Conservation (phyloP, 2,113 vertebrate species). For the Mohoua ochrocephala region DNA sequence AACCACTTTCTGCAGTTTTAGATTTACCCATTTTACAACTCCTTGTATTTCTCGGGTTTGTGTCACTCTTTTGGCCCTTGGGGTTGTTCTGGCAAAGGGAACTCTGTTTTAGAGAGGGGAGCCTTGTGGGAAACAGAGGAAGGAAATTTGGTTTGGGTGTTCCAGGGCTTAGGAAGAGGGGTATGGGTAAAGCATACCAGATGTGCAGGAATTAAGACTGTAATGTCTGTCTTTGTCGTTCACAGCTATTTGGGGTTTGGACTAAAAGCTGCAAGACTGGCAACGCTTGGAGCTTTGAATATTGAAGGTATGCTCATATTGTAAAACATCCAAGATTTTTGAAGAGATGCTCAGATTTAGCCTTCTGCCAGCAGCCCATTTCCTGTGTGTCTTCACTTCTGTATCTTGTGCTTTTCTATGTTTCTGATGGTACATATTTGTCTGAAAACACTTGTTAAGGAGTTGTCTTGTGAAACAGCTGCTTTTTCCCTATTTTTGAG, state of each 20-base stretch:
- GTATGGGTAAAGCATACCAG: neutral
- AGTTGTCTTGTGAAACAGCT: neutral
- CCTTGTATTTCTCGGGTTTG: neutral
- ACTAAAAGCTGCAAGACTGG: conserved; percentile 87
- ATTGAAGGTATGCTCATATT: conserved; percentile 77
- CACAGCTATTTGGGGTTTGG: conserved; percentile 94
- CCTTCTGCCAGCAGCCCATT: neutral
- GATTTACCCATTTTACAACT: neutral
- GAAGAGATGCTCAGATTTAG: neutral
- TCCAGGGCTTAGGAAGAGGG: neutral
- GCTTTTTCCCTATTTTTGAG: neutral
- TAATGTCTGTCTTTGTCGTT: neutral
- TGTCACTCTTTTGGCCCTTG: neutral
- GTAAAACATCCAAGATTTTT: neutral
- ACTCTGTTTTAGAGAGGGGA: neutral
- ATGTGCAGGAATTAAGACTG: neutral
- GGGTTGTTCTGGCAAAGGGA: neutral
- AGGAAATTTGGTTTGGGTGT: neutral
- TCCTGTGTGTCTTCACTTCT: neutral
- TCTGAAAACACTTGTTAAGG: neutral
- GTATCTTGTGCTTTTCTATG: neutral
- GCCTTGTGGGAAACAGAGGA: neutral
- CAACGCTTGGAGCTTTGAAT: conserved; percentile 88
- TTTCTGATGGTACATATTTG: neutral
- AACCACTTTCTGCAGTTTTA: neutral